Percentiles rank a stretch among this genome's conserved stretches.
phyloP scores from a whole-genome alignment of 2,888 invertebrate genomes.

The Ptychoptera albimana region DNA sequence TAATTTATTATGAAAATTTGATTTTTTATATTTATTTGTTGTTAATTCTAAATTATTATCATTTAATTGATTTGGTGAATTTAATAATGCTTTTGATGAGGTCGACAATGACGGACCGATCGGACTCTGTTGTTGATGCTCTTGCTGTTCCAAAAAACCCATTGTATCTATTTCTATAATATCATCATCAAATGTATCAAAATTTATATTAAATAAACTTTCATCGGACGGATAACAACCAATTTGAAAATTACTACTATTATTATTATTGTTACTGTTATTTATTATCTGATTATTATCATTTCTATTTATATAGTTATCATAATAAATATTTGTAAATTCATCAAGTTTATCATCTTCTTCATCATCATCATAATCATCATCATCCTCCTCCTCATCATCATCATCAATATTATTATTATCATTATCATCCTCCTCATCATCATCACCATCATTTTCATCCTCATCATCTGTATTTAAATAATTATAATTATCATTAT shows the following conservation, averaged over 20 bases:
- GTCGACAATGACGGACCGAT: not conserved
- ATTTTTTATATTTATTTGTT: not conserved
- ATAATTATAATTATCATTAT: not conserved
- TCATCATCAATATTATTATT: not conserved
- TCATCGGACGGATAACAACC: constrained; percentile 13
- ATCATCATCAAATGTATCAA: constrained; percentile 11
- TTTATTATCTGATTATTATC: not conserved
- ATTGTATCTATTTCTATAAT: constrained; percentile 9
- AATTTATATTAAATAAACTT: constrained; percentile 14
- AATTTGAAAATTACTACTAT: constrained; percentile 1
- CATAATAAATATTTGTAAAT: constrained; percentile 12
- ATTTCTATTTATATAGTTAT: constrained; percentile 7
- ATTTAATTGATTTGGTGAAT: not conserved
- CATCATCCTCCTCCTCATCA: not conserved
- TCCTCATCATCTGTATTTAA: not conserved
- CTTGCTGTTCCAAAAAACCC: not conserved
- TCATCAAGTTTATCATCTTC: constrained; percentile 8
- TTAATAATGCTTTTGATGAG: not conserved
- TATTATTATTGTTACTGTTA: constrained; percentile 1
- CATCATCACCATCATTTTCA: not conserved
- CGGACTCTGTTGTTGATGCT: no score
- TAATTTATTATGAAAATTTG: constrained; percentile 1
- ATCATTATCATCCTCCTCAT: not conserved
- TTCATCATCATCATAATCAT: constrained; percentile 10
- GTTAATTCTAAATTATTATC: constrained; percentile 1